Evolutionary conservation across 1,140 invertebrate species (phyloP).

Genomic region (Drosophila ogumai): DNA sequence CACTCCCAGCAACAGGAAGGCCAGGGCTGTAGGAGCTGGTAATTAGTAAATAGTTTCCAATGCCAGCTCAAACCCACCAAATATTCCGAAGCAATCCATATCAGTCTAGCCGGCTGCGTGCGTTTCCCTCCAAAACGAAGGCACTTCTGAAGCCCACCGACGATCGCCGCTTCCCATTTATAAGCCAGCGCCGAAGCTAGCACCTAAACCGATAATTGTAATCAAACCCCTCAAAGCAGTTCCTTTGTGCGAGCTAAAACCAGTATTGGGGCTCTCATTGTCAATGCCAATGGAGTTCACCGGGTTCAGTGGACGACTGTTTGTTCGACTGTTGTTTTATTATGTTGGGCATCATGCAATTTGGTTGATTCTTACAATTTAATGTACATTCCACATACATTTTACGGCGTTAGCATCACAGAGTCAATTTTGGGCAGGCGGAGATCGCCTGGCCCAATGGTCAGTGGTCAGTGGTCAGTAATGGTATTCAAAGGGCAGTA

Average conservation of each 20-base stretch:
- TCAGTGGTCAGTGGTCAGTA: constrained; percentile 14
- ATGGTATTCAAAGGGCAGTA: constrained; percentile 10
- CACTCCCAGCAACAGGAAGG: constrained; percentile 12
- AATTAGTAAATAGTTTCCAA: not conserved
- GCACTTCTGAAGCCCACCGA: constrained; percentile 7
- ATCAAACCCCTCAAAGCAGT: constrained; percentile 20
- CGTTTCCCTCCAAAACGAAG: constrained; percentile 5
- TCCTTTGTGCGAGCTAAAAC: constrained; percentile 10
- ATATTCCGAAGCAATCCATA: constrained; percentile 9
- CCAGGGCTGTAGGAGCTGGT: not conserved
- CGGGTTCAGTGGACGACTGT: constrained; percentile 2
- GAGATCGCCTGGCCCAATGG: not conserved
- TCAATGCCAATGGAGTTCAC: not conserved
- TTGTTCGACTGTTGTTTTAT: constrained; percentile 25
- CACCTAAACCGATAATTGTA: constrained; percentile 7
- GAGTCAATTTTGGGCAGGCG: constrained; percentile 27
- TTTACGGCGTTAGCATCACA: constrained; percentile 37
- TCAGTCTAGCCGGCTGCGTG: constrained; percentile 3
- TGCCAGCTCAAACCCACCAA: not conserved
- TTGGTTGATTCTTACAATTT: constrained; percentile 11
- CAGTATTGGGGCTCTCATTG: constrained; percentile 18
- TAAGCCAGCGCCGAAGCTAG: constrained; percentile 4
- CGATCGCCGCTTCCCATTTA: constrained; percentile 10
- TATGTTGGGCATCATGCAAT: constrained; percentile 19
- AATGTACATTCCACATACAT: constrained; percentile 34